Evolutionary conservation across 2,888 invertebrate genomes (phyloP), one percentile per base, ranked within the genome.

Genomic region (Scaptomyza polygonia): DNA sequence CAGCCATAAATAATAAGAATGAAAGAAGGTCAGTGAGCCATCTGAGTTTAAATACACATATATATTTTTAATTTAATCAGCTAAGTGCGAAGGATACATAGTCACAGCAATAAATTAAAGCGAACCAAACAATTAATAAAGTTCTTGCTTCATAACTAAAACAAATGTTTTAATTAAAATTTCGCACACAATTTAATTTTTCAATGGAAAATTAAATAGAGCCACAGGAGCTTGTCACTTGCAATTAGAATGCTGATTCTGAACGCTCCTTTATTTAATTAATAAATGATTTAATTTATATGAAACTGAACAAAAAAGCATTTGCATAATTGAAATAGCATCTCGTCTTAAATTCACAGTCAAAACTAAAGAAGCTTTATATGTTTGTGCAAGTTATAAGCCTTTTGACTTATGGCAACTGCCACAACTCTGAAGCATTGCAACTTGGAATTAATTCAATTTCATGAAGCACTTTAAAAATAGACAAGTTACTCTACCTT

Each of bases 391-490:
- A 11, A 12, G 21, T 12, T 27, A 40, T 40, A 45, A 45, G 62
- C 40, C 27, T 12, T 14, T 32, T 63, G 21, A 1, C 48, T 42
- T 29, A 40, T 34, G 18, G 9, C 5, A 42, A 27, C 9, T 61
- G 45, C 45, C 25, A 21, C 30, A 42, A 14, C 9, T 6, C 14
- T 32, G 12, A 40, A 42, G 2, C 1, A 27, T 18, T 14, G 12
- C 14, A 29, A 18, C 44, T 39, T 57, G 48, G 52, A 56, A 69
- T 56, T 74, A 70, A 39, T 52, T 39, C 29, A 25, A 7, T 30
- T 21, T 11, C 43, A n/a, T 29, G 27, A 11, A 1, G 14, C 25
- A 16, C 14, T 30, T 40, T 12, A 34, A 16, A 70, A 36, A 48
- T 42, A 48, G 57, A 67, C 44, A 47, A 44, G 18, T 21, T 11